Base-by-base conservation (phyloP, 2,797 vertebrate genomes). In the Labroides dimidiatus region DNA sequence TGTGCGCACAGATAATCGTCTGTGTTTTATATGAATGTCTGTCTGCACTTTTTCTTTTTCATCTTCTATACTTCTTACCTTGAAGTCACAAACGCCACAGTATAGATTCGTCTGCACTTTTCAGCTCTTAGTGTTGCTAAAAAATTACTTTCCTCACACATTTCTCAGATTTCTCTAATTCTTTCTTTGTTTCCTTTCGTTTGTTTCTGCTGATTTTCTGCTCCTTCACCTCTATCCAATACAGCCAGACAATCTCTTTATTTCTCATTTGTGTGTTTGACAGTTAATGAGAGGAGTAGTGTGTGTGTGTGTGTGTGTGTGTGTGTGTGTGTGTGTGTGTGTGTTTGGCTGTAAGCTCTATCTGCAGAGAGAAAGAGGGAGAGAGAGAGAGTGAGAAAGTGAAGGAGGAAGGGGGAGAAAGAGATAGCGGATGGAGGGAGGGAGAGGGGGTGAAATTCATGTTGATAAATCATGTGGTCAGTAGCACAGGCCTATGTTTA, bases 401-500 rank as follows among this genome's bases (percentile, higher is more conserved):
- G 59, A 47, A 4, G 23, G 54, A 24, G 19, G 23, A 39, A 19
- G 27, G 37, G 52, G 33, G 78, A 74, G 66, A 71, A 17, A 75
- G 71, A 77, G 79, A 78, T 76, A 69, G 84, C 6, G 74, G 68
- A 75, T 64, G 75, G 10, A 17, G 27, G 16, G 15, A 16, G 49
- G 14, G 12, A 7, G n/a, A 14, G 37, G 65, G 72, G 81, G 78
- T 77, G 88, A 82, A 89, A 90, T 92, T 87, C 87, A 75, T 87
- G 90, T 91, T 92, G 91, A 93, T 93, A 93, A 92, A 93, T 93
- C 92, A 93, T 90, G 82, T 87, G 88, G 90, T 92, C 91, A 90
- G 85, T 85, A 64, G 84, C 84, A 82, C 77, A 83, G 86, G 82
- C 81, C 84, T 72, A 49, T 91, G 90, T 93, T 93, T 92, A 93